Evolutionary conservation across 2,113 vertebrate genomes (phyloP).

Genomic region (Prochilodus magdalenae): DNA sequence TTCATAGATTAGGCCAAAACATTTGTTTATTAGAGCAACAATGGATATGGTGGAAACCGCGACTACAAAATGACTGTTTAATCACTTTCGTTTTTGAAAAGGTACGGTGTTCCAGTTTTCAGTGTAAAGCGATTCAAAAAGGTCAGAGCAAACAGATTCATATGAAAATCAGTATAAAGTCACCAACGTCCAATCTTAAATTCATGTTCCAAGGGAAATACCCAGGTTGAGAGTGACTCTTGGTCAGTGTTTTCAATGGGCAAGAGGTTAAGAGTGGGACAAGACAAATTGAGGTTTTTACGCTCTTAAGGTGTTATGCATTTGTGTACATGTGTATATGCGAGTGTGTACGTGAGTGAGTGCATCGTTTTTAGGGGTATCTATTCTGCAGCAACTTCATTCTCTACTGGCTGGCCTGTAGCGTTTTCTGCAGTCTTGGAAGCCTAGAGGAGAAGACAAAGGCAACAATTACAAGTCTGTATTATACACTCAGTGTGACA

Average conservation of each 20-base stretch:
- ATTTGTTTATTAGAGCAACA: slow-evolving; percentile 26
- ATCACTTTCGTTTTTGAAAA: slow-evolving; percentile 47
- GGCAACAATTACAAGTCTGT: not conserved
- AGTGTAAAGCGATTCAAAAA: slow-evolving; percentile 49
- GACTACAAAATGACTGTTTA: slow-evolving; percentile 52
- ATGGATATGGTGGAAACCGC: slow-evolving; percentile 14
- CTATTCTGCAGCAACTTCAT: slow-evolving; percentile 71
- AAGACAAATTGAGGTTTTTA: slow-evolving; percentile 18
- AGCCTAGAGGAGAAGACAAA: slow-evolving; percentile 75
- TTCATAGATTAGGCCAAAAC: not conserved
- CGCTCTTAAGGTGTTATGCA: slow-evolving; percentile 8
- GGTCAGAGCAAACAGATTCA: slow-evolving; percentile 29
- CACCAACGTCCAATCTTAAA: slow-evolving; percentile 17
- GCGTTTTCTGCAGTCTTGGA: slow-evolving; percentile 93
- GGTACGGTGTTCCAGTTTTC: slow-evolving; percentile 39
- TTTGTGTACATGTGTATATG: not conserved
- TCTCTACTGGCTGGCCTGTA: slow-evolving; percentile 84
- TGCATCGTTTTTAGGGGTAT: not conserved
- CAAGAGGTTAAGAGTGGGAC: slow-evolving; percentile 27
- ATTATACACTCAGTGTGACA: not conserved
- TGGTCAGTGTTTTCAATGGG: slow-evolving; percentile 21
- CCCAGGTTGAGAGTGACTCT: not conserved
- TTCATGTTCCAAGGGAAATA: slow-evolving; percentile 11
- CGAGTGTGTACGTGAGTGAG: not conserved
- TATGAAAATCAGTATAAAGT: slow-evolving; percentile 53